Percentiles rank a stretch among this genome's conserved stretches.
Conservation (phyloP, 2,888 invertebrate genomes). For the Gandaritis pyraliata region DNA sequence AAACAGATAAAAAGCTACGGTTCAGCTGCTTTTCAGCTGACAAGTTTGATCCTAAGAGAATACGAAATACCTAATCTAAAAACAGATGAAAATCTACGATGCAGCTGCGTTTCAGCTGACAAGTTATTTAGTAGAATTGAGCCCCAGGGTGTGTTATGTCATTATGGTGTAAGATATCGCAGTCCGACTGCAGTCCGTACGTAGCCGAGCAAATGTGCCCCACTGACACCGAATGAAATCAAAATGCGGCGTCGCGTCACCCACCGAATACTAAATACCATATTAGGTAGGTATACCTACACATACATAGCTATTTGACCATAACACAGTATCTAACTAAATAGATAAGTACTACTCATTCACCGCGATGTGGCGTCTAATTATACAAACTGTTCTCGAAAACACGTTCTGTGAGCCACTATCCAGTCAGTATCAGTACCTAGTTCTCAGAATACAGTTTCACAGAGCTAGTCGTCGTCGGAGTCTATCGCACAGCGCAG, state of each 20-base stretch:
- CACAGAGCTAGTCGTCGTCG: slow-evolving; percentile 54
- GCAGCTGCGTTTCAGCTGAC: too few relatives aligned
- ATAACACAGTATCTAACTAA: slow-evolving; percentile 34
- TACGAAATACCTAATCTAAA: too few relatives aligned
- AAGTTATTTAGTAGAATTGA: too few relatives aligned
- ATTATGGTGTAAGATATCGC: slow-evolving; percentile 36
- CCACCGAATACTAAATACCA: slow-evolving; percentile 61
- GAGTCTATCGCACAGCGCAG: slow-evolving; percentile 58
- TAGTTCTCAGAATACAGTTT: slow-evolving; percentile 58
- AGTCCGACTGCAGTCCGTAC: slow-evolving; percentile 51
- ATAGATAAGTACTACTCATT: slow-evolving; percentile 47
- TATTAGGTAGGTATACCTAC: slow-evolving; percentile 40
- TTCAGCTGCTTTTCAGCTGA: too few relatives aligned
- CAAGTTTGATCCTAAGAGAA: too few relatives aligned
- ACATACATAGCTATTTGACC: slow-evolving; percentile 54
- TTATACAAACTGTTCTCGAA: slow-evolving; percentile 63
- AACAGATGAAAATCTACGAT: too few relatives aligned
- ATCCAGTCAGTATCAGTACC: slow-evolving; percentile 51
- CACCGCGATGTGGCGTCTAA: slow-evolving; percentile 57
- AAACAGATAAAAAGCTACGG: too few relatives aligned
- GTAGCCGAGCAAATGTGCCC: slow-evolving; percentile 65
- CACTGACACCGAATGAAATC: slow-evolving; percentile 76
- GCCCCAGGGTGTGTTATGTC: slow-evolving; percentile 54
- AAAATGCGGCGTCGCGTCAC: slow-evolving; percentile 60
- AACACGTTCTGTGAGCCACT: slow-evolving; percentile 57